Base-by-base conservation (phyloP, 2,888 invertebrate genomes). In the Byasa hedistus region DNA sequence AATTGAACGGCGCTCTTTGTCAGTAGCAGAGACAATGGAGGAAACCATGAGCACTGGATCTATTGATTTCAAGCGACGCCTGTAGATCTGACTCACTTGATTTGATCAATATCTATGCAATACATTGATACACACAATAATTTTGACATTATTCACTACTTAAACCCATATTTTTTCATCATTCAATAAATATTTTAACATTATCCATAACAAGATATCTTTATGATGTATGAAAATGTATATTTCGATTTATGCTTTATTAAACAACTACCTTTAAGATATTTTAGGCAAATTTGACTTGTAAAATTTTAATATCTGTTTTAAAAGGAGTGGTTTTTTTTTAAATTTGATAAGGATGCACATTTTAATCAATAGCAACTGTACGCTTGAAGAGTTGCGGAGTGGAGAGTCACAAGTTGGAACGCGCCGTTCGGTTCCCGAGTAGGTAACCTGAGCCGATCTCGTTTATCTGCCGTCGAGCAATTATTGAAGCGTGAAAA, bases 401-500 rank as follows among this genome's bases (percentile, higher is more conserved):
- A 51, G 81, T 80, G 82, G 78, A 75, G 74, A 79, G 78, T 75
- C 72, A 73, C 71, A 75, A 73, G 64, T 64, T 65, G 64, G 74
- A 75, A 76, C 82, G 80, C 79, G 83, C 82, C 81, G 85, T 81
- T 82, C 80, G 76, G 76, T 77, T 77, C 82, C 83, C 79, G 69
- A 73, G 75, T 73, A 72, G 73, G 92, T 86, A 92, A 92, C 83
- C 69, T 76, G 87, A 92, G 84, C 86, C 82, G 75, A 76, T 77
- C 82, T 81, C 90, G 88, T 89, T 92, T 91, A 91, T 92, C 92
- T 89, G 88, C 89, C 81, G 87, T 88, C 89, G 86, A 91, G 88
- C 90, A 92, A 92, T 92, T 91, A 92, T 90, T 91, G 92, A 91
- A 91, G 92, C 92, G 92, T 91, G 91, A 91, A 92, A 92, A 92